Conservation (phyloP, 2,888 invertebrate genomes). For the Athetis lepigone region DNA sequence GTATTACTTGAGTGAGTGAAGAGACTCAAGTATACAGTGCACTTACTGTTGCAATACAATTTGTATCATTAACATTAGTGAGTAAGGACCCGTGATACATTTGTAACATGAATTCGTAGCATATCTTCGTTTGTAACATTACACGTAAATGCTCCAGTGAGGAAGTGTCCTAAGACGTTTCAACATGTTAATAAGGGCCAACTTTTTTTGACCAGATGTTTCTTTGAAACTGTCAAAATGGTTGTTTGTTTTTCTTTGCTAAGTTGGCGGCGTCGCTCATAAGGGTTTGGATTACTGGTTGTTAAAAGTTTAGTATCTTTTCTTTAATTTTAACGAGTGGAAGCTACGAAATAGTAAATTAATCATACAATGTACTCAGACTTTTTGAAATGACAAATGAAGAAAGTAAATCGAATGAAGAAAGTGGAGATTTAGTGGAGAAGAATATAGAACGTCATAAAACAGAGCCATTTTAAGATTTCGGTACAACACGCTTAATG, state of each 20-base stretch:
- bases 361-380: not conserved
- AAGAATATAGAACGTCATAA: no score
- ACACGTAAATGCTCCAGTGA: no score
- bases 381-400: not conserved
- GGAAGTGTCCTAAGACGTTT: no score
- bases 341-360: not conserved
- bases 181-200: constrained; percentile 45
- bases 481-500: constrained; percentile 4
- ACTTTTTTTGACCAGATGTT: constrained; percentile 43
- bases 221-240: constrained; percentile 41
- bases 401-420: not conserved
- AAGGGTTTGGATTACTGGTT: constrained; percentile 30
- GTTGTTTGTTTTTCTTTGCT: constrained; percentile 39
- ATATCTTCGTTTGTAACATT: no score
- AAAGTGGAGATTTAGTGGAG: not conserved
- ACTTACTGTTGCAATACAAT: no score
- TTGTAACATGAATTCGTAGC: no score
- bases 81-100: no score
- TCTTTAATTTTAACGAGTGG: constrained; percentile 18
- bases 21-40: no score
- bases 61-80: no score
- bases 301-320: constrained; percentile 25
- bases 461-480: no score
- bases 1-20: no score
- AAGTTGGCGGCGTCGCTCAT: constrained; percentile 16